Base-by-base conservation (phyloP, 2,113 vertebrate genomes). In the Daboia siamensis region DNA sequence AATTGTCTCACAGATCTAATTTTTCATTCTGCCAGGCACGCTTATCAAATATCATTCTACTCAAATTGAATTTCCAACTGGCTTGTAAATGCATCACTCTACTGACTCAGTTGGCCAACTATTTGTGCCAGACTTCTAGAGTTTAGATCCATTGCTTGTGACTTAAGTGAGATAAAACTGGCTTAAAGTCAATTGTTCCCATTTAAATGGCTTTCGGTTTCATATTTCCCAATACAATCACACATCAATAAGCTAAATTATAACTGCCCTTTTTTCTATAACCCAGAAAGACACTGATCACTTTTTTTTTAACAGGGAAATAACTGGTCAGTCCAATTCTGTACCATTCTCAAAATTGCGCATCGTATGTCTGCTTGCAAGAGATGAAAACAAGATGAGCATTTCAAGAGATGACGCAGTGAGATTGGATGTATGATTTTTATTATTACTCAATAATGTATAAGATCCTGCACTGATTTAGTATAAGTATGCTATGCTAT, bases 11-110 rank as follows among this genome's bases (percentile, higher is more conserved):
- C 85, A 92, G 92, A 86, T 92, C 92, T 92, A 24, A 89, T 80
- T 90, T 92, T 92, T 85, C 88, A 92, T 92, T 92, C 69, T 86
- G 44, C 92, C 33, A 88, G 88, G 88, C 74, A 59, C 54, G 86
- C 92, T 92, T 90, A 89, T 92, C 92, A 92, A 80, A 92, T 64
- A 92, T 92, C 91, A 89, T 54, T 88, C 87, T 46, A 9, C 86
- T 92, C 91, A 88, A 92, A 92, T 92, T 90, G 92, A 89, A 92
- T 92, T 92, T 92, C 88, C 74, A 92, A 92, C 89, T 80, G 89
- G 55, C 48, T 92, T 92, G 88, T 92, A 86, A 92, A 92, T 90
- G 92, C 88, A 92, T 86, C 88, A 52, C 88, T 89, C 88, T 89
- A 92, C 69, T 52, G 92, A 85, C 92, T 74, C 69, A 90, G 39